Base-by-base conservation (phyloP, 2,888 invertebrate species). In the Aphidoletes aphidimyza region DNA sequence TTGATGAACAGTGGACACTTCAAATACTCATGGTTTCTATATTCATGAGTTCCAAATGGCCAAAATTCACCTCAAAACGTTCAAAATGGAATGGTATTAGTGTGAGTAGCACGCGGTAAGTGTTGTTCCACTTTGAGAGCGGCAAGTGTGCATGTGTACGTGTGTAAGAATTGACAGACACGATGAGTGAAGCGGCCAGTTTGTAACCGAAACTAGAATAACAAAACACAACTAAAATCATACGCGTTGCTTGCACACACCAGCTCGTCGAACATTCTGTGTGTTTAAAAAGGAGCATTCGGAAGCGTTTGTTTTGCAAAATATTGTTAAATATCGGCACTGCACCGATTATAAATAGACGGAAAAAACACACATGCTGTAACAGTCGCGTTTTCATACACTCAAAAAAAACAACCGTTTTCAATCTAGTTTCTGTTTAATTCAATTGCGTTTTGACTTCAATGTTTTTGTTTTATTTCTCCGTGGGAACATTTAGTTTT, bases 201-300 rank as follows among this genome's bases (percentile, higher is more conserved):
- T 30, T 69, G 30, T 30, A 69, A 69, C 69, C 69, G 69, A 69
- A 19, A n/a, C n/a, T 26, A 3, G 11, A 5, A 69, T 14, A 69
- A 30, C 30, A 69, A 30, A 30, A 69, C 69, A 69, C 34, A 69
- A 69, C 34, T 30, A 30, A 69, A 30, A 69, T 30, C 54, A 54
- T 54, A 54, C 69, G 69, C 54, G 54, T 14, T 54, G 22, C 69
- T 69, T 69, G 69, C 69, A 69, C 30, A 69, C 69, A 69, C 30
- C 69, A 69, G 69, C n/a, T n/a, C n/a, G n/a, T 11, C 69, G 17
- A 30, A 14, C 11, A 69, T 22, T 54, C 22, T 54, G n/a, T 8
- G 9, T 54, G n/a, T 54, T 54, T 54, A 2, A 69, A 69, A 11
- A 54, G 6, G 8, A 3, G 54, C 54, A 54, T 54, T 54, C 54